phyloP scores from a whole-genome alignment of 1,140 invertebrate species.

The Aphis craccivora region DNA sequence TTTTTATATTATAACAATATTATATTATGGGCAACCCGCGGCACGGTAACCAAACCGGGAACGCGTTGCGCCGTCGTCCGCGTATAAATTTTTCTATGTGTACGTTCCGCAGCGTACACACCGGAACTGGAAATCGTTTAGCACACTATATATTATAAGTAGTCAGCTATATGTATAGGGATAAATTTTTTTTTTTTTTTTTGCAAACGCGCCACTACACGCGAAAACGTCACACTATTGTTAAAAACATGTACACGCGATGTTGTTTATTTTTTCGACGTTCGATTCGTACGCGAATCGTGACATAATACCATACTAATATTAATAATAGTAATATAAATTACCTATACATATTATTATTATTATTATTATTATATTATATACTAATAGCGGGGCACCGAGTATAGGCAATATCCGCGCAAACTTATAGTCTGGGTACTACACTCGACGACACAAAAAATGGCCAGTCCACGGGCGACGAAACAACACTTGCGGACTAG shows the following conservation, averaged over 20 bases:
- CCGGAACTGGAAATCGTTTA: neutral
- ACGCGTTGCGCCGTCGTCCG: too few species aligned
- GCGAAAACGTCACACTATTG: neutral
- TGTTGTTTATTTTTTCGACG: conserved; percentile 1
- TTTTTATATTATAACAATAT: too few species aligned
- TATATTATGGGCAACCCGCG: neutral
- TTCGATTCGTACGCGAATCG: neutral
- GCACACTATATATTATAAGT: neutral
- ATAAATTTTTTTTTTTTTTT: neutral
- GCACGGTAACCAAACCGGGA: neutral
- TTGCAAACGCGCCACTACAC: neutral
- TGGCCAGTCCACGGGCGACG: too few species aligned
- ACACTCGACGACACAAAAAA: neutral
- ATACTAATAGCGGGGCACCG: neutral
- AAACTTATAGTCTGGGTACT: neutral
- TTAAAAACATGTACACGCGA: neutral
- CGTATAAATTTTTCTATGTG: neutral
- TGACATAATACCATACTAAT: neutral
- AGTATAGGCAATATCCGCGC: neutral
- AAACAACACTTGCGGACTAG: neutral
- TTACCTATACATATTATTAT: neutral
- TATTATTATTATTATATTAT: neutral
- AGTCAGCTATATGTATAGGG: neutral
- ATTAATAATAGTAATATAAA: neutral
- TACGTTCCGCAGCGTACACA: neutral